These are phyloP conservation scores for Sarcophaga caerulescens DNA, from an alignment of 2,888 invertebrate species.

Conservation along the genomic window DNA sequence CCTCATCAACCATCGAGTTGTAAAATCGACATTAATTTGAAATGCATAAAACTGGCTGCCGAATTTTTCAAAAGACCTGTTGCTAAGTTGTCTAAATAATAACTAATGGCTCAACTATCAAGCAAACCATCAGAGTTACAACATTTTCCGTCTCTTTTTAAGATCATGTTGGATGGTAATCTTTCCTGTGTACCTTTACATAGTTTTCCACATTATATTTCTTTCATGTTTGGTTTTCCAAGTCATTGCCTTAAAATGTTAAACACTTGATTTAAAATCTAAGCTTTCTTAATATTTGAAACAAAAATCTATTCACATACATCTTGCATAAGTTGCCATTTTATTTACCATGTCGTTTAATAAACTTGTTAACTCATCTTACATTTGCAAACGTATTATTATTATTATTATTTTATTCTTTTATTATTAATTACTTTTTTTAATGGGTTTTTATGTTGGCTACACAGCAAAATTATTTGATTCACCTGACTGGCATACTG, in stretches of 20 bases:
- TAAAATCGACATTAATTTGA: constrained; percentile 26
- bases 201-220: neutral
- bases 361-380: constrained; percentile 54
- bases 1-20: constrained; percentile 27
- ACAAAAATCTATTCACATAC: too few relatives aligned
- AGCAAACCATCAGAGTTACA: neutral
- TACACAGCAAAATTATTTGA: neutral
- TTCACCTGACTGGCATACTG: neutral
- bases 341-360: constrained; percentile 7
- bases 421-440: constrained; percentile 2
- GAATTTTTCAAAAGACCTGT: constrained; percentile 33
- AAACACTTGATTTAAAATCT: constrained; percentile 34
- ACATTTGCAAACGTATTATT: constrained; percentile 10
- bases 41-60: constrained; percentile 34
- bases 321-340: too few relatives aligned
- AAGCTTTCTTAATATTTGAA: neutral
- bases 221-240: neutral
- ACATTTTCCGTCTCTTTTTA: constrained; percentile 51
- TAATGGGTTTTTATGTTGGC: neutral
- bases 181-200: neutral
- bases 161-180: constrained; percentile 5
- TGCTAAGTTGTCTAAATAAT: constrained; percentile 41
- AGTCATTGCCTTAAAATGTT: constrained; percentile 44
- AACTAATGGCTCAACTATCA: constrained; percentile 14
- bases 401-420: neutral